phyloP scores from a whole-genome alignment of 2,888 invertebrate genomes.

The Exocentrus adspersus region DNA sequence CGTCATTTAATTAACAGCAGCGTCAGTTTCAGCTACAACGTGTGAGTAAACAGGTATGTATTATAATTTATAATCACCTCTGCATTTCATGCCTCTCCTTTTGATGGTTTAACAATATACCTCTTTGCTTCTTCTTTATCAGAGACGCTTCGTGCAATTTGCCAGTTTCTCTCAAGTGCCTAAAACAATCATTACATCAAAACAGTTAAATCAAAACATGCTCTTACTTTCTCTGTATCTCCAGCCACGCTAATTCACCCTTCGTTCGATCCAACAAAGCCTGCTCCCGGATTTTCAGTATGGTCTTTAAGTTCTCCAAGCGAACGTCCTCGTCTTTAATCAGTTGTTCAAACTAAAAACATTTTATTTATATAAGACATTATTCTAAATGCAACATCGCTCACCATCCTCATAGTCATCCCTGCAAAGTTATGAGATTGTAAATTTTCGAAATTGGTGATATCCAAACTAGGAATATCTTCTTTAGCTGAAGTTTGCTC shows the following conservation, averaged over 20 bases:
- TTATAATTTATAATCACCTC: constrained; percentile 63
- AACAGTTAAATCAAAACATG: too few relatives aligned
- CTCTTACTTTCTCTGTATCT: constrained; percentile 70
- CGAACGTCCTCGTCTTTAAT: constrained; percentile 75
- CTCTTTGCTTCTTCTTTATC: constrained; percentile 75
- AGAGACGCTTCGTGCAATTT: constrained; percentile 67
- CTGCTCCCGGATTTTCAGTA: constrained; percentile 75
- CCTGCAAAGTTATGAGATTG: constrained; percentile 49
- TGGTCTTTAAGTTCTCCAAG: constrained; percentile 72
- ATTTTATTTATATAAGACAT: not conserved
- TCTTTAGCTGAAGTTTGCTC: constrained; percentile 20
- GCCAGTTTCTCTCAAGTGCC: constrained; percentile 67
- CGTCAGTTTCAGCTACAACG: too few relatives aligned
- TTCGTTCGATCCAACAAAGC: constrained; percentile 74
- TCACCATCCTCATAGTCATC: constrained; percentile 59
- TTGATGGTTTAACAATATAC: constrained; percentile 72
- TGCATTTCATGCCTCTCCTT: constrained; percentile 76
- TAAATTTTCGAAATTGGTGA: constrained; percentile 37
- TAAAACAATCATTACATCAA: too few relatives aligned
- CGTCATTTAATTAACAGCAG: constrained; percentile 13
- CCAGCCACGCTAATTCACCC: constrained; percentile 72
- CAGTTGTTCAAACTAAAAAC: constrained; percentile 67
- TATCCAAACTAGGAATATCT: constrained; percentile 31
- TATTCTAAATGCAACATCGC: constrained; percentile 16
- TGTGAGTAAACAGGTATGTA: too few relatives aligned